Evolutionary conservation across 2,888 invertebrate species (phyloP), one percentile per base, ranked within the genome.

Genomic region (Scaptomyza tumidula): DNA sequence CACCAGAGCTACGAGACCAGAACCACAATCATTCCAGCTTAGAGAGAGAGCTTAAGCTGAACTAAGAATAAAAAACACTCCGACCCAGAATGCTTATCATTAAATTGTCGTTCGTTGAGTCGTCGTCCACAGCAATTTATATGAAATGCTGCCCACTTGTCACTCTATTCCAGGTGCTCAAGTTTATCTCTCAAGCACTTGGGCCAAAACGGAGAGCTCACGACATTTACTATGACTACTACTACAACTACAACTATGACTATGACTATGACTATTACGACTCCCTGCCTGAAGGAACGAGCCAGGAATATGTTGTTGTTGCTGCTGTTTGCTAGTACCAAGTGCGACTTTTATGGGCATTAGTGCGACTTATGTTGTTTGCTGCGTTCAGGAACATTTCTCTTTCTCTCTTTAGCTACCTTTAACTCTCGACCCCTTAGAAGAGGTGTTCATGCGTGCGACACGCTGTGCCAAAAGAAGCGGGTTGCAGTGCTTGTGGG

Each of bases 131-230:
- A 83, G 88, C 87, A 89, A 77, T 88, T 85, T 89, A 84, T 83
- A 88, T 84, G 83, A 84, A 86, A 88, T 84, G 86, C 86, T 79
- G 88, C 83, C 83, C 83, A 84, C 83, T 84, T 84, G 88, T 88
- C 83, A 84, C 83, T 86, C 83, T 88, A 83, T 83, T 87, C 87
- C 82, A 87, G 85, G 85, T 83, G 87, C 82, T 84, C 81, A 81
- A 64, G 61, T 78, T 87, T 83, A 83, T 86, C 87, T 83, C 81
- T 83, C 87, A 80, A 80, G 81, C 78, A 86, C 85, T 82, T 86
- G 86, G 84, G 84, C 64, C 65, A 61, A 61, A 71, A 72, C 70
- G 64, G 3, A 41, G 41, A 71, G 78, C 78, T 74, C 70, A 76
- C 74, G 70, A 73, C 57, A 52, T 41, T 27, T 58, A 58, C 61